Evolutionary conservation across 30 jellyfish, hydroid and myxozoan genomes (phyloP), one percentile per base, ranked within the genome.

Genomic region (Aurelia coerulea): DNA sequence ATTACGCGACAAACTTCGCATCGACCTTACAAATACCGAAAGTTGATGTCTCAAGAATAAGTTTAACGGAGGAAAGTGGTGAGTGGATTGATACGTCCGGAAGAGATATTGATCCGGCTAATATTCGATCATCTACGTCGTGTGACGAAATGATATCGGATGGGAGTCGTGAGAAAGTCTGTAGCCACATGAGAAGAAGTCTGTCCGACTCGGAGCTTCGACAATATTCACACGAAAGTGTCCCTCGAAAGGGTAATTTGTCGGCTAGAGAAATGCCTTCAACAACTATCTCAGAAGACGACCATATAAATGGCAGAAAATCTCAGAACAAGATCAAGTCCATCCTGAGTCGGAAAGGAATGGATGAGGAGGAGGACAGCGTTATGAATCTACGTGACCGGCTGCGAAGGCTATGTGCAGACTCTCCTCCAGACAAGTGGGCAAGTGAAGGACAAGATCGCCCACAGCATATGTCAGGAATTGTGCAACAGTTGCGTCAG

Each of bases 401-500:
- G 87, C 87, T 76, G 34, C 73, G 34, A 58, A 76, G 37, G 63
- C 12, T 76, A 17, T 13, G 33, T 56, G 42, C 13, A 10, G n/a
- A 54, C 42, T 52, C 33, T 23, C 35, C 87, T 14, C 62, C 32
- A 9, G 71, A 76, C 51, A 14, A 4, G 51, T 5, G 2, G 41
- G 18, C 34, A 64, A 18, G 68, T 4, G 68, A 59, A 23, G 77
- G 73, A 15, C 15, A 46, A 16, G 33, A 78, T 19, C 18, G 31
- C 19, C 12, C 56, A 6, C 1, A 46, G 2, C 56, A 46, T 46
- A 13, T 46, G 2, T 13, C 56, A 0, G 56, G 56, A 46, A 80
- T 80, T 23, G 83, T 80, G 3, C 46, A 53, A 13, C 74, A 80
- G 68, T 33, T 80, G 73, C 79, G 90, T n/a, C 81, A 65, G 56